These are phyloP conservation scores for Calosoma granatense DNA, from an alignment of 1,140 invertebrate genomes.

Conservation along the genomic window DNA sequence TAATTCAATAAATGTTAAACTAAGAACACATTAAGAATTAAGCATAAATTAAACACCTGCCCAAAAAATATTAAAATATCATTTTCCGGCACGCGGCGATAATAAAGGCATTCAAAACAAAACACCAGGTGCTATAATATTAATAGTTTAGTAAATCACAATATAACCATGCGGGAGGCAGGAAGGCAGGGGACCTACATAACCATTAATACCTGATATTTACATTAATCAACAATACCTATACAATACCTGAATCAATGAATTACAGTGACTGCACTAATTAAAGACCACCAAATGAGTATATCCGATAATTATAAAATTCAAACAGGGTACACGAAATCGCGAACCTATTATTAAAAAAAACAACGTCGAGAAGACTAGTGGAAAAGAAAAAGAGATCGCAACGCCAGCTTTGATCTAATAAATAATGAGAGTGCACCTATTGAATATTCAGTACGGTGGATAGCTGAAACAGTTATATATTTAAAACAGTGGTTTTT, in stretches of 20 bases:
- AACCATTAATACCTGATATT: not conserved
- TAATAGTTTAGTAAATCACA: not conserved
- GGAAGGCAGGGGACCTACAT: not conserved
- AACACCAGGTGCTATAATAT: not conserved
- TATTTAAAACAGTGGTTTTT: slow-evolving; percentile 3
- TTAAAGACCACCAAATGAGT: not conserved
- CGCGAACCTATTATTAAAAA: not conserved
- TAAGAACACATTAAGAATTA: too few relatives aligned
- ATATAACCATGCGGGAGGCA: not conserved
- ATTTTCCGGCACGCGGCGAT: not conserved
- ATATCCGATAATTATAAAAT: not conserved
- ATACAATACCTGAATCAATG: not conserved
- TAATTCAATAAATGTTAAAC: too few relatives aligned
- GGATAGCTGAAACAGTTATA: not conserved
- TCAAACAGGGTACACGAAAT: not conserved
- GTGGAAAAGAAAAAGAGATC: not conserved
- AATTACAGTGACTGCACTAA: too few relatives aligned
- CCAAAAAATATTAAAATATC: not conserved
- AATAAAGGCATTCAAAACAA: not conserved
- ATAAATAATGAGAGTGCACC: slow-evolving; percentile 1
- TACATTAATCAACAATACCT: not conserved
- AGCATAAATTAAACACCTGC: not conserved
- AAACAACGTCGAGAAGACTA: not conserved
- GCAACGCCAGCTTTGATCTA: not conserved
- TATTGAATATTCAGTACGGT: slow-evolving; percentile 5